Evolutionary conservation across 2,888 invertebrate species (phyloP), one percentile per base, ranked within the genome.

Genomic region (Ophonus ardosiacus): DNA sequence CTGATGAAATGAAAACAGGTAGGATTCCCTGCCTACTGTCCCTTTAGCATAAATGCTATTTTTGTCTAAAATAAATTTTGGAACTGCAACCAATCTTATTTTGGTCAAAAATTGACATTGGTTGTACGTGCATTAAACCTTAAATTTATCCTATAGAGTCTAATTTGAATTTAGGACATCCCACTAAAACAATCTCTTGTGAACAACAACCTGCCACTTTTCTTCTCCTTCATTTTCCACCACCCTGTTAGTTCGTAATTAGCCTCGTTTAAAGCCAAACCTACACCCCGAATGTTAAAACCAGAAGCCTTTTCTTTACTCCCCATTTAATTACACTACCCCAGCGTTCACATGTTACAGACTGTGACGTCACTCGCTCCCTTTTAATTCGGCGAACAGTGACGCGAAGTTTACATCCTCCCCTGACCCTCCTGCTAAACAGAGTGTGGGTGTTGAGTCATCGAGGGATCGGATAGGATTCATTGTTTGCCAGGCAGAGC

Each of bases 361-460:
- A 18, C 71, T 43, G 43, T 74, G 15, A 74, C 71, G 71, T 74
- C 71, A 74, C 68, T 38, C 38, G 0, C 38, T 17, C 71, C 43
- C 71, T 74, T 68, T 74, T 74, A 74, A 74, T 74, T 74, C 71
- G 71, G 71, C 43, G 71, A 74, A 51, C 43, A 51, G 43, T 51
- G 43, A 51, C 43, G 43, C 43, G 43, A 74, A 68, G 40, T 74
- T 74, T 74, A 74, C 43, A 74, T 68, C 40, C 68, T 24, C 68
- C 68, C 68, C 71, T 18, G 18, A 7, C 15, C 68, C 68, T n/a
- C 24, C 63, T 18, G 24, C 31, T 68, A 31, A 21, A 1, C 4
- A 43, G 13, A 40, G 71, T 74, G 71, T 43, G 71, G 24, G 68
- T 24, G 24, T 43, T 74, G 71, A 74, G 40, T 74, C 71, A 74